These are phyloP conservation scores for Leptodactylus fallax DNA, from an alignment of 2,797 vertebrate genomes.

Conservation along the genomic window DNA sequence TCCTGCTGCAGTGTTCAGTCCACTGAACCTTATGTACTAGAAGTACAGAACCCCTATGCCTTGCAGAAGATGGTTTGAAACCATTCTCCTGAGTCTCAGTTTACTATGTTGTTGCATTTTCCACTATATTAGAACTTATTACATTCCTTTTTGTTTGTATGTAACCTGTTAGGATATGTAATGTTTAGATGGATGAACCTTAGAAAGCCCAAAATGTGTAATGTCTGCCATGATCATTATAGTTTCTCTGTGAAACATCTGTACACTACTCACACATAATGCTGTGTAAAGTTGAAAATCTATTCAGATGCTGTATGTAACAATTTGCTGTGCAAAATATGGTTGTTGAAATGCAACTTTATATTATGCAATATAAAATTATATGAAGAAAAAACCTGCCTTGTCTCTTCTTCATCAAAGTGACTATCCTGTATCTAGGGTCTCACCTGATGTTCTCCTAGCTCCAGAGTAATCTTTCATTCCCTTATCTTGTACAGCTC, in stretches of 20 bases:
- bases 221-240: constrained; percentile 28
- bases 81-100: background rate
- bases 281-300: constrained; percentile 39
- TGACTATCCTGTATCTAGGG: too few relatives aligned
- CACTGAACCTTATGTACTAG: background rate
- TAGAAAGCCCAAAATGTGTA: background rate
- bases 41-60: background rate
- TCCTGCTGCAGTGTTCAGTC: background rate
- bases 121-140: constrained; percentile 9
- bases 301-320: constrained; percentile 54
- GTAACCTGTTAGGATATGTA: background rate
- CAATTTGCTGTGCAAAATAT: constrained; percentile 60
- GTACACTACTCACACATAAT: constrained; percentile 49
- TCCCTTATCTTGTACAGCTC: too few relatives aligned
- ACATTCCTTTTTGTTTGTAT: constrained; percentile 18
- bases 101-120: background rate
- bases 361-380: constrained; percentile 58
- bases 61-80: background rate
- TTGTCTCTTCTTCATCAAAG: background rate
- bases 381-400: constrained; percentile 26
- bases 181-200: background rate
- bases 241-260: constrained; percentile 53
- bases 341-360: constrained; percentile 61
- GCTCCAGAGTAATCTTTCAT: too few relatives aligned
- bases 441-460: too few relatives aligned